phyloP scores from a whole-genome alignment of 2,797 vertebrate genomes.

The Hydrolagus colliei region DNA sequence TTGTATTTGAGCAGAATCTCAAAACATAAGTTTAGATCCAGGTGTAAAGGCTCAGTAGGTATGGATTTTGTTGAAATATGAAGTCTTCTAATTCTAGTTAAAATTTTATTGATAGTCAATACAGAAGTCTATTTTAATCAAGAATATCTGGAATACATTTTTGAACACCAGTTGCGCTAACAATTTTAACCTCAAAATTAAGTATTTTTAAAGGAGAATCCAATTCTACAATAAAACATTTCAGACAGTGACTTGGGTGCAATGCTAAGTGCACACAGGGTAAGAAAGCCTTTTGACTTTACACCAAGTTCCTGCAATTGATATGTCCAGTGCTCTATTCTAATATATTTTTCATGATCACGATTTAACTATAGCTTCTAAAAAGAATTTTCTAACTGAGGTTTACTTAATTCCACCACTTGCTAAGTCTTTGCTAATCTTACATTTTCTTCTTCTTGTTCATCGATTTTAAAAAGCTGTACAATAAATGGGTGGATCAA shows the following conservation, averaged over 20 bases:
- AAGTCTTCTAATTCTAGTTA: not conserved
- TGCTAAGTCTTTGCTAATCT: not conserved
- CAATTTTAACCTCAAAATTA: not conserved
- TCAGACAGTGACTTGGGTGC: slow-evolving; percentile 6
- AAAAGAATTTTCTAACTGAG: not conserved
- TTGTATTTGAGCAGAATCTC: not conserved
- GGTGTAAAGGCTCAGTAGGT: not conserved
- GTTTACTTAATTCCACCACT: not conserved
- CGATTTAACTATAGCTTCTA: not conserved
- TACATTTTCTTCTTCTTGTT: not conserved
- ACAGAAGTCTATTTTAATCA: not conserved
- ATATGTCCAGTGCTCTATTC: not conserved
- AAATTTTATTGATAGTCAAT: not conserved
- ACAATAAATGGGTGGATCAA: not conserved
- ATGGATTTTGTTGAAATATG: not conserved
- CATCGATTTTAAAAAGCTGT: not conserved
- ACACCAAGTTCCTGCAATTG: not conserved
- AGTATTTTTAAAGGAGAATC: not conserved
- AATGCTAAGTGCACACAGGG: not conserved
- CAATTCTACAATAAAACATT: not conserved
- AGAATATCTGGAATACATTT: not conserved
- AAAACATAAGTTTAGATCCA: not conserved
- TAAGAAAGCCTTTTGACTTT: not conserved
- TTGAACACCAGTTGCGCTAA: not conserved
- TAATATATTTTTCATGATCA: not conserved